Conservation (phyloP, 2,888 invertebrate genomes). For the Andricus curvator region DNA sequence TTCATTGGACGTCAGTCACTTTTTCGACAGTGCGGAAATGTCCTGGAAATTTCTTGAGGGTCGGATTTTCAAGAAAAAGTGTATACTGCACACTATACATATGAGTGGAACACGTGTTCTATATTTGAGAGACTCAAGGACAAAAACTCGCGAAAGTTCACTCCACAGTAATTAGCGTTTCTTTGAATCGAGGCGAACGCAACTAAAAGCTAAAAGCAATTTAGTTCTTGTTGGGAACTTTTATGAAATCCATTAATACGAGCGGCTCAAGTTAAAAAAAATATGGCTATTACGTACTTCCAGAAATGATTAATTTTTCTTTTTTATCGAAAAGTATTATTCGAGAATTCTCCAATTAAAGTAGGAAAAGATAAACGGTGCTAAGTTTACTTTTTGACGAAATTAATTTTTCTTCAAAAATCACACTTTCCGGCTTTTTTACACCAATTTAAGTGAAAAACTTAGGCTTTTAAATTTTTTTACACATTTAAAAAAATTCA, state of each 20-base stretch:
- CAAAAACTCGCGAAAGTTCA: constrained; percentile 41
- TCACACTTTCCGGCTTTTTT: too few relatives aligned
- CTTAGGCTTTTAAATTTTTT: too few relatives aligned
- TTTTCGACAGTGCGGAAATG: constrained; percentile 13
- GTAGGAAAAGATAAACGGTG: too few relatives aligned
- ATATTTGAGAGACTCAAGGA: constrained; percentile 39
- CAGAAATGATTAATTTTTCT: background rate
- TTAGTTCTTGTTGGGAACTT: constrained; percentile 39
- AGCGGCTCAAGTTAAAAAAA: constrained; percentile 12
- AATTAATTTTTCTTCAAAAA: too few relatives aligned
- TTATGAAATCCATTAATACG: constrained; percentile 32
- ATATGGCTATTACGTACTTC: background rate
- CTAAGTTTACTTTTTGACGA: too few relatives aligned
- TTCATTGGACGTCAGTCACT: constrained; percentile 5
- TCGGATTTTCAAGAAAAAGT: constrained; percentile 12
- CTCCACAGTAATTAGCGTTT: constrained; percentile 41
- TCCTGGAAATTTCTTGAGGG: constrained; percentile 11
- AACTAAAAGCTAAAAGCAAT: constrained; percentile 42
- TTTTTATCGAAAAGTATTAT: background rate
- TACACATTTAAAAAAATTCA: too few relatives aligned
- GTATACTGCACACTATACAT: background rate
- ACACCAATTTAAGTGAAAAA: too few relatives aligned
- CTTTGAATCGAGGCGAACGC: constrained; percentile 39
- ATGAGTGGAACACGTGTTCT: constrained; percentile 31
- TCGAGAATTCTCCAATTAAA: background rate